Percentiles rank a stretch among this genome's conserved stretches.
phyloP scores from a whole-genome alignment of 2,113 vertebrate species.

The Sitta europaea region DNA sequence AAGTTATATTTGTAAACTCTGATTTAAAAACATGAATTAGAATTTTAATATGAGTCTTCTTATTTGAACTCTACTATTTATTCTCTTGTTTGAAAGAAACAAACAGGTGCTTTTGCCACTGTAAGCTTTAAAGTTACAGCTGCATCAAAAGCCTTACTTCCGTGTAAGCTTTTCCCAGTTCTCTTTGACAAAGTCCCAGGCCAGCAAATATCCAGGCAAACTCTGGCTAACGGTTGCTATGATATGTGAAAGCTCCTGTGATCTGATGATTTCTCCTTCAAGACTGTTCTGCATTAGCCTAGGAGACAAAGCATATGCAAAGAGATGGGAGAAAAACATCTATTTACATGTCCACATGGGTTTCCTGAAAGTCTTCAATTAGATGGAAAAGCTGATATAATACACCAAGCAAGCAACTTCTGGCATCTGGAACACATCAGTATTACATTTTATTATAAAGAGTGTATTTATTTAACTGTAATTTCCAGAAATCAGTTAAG shows the following conservation, averaged over 20 bases:
- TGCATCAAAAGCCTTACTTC: conserved; percentile 76
- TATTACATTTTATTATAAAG: not conserved
- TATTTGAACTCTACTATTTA: not conserved
- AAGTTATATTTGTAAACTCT: not conserved
- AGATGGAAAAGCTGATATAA: not conserved
- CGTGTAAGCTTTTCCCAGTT: conserved; percentile 87
- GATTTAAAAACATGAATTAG: not conserved
- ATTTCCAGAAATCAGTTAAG: not conserved
- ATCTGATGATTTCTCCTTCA: conserved; percentile 74
- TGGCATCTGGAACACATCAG: not conserved
- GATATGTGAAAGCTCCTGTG: conserved; percentile 84
- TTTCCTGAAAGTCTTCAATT: not conserved
- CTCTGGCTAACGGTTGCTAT: conserved; percentile 73
- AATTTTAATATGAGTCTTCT: not conserved
- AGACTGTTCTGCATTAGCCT: conserved; percentile 86
- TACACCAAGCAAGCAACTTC: not conserved
- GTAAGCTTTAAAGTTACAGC: not conserved
- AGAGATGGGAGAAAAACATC: not conserved
- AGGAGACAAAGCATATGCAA: not conserved
- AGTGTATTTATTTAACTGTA: not conserved
- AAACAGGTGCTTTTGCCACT: not conserved
- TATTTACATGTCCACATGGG: not conserved
- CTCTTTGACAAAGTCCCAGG: conserved; percentile 93
- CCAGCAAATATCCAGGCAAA: conserved; percentile 83
- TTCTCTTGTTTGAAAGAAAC: not conserved